Percentiles rank a stretch among this genome's conserved stretches.
Evolutionary conservation across 37 sponge, comb jelly and placozoan genomes (phyloP).

Genomic region (Haliclona indistincta): DNA sequence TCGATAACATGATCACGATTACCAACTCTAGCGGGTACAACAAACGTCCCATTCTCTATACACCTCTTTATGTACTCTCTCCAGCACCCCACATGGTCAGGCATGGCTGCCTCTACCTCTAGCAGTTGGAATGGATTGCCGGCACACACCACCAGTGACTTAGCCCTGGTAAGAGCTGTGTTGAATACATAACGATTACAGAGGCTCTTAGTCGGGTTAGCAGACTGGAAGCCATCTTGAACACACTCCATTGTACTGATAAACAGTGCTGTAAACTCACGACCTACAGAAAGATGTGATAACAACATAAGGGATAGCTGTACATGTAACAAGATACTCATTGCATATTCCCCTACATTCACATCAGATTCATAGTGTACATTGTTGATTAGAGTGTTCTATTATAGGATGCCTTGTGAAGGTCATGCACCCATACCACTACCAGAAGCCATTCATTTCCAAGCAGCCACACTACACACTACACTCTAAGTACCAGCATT

Average conservation of each 20-base stretch:
- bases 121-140: slow-evolving; percentile 62
- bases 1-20: too few species aligned
- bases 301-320: too few species aligned
- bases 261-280: slow-evolving; percentile 56
- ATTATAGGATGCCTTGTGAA: too few species aligned
- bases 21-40: background rate
- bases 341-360: too few species aligned
- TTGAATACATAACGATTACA: slow-evolving; percentile 61
- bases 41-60: slow-evolving; percentile 16
- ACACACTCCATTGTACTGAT: slow-evolving; percentile 51
- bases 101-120: background rate
- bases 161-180: slow-evolving; percentile 50
- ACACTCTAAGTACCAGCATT: too few species aligned
- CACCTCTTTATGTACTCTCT: slow-evolving; percentile 38
- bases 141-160: slow-evolving; percentile 30
- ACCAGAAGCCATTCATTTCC: too few species aligned
- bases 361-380: too few species aligned
- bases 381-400: too few species aligned
- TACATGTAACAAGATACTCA: too few species aligned
- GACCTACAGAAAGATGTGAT: too few species aligned
- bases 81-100: slow-evolving; percentile 27
- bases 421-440: too few species aligned
- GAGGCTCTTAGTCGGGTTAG: slow-evolving; percentile 23
- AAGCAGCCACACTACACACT: too few species aligned
- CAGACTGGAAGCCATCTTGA: slow-evolving; percentile 8